Percentiles rank a stretch among this genome's conserved stretches.
phyloP scores from a whole-genome alignment of 2,113 vertebrate genomes.

The Myotis brandtii region DNA sequence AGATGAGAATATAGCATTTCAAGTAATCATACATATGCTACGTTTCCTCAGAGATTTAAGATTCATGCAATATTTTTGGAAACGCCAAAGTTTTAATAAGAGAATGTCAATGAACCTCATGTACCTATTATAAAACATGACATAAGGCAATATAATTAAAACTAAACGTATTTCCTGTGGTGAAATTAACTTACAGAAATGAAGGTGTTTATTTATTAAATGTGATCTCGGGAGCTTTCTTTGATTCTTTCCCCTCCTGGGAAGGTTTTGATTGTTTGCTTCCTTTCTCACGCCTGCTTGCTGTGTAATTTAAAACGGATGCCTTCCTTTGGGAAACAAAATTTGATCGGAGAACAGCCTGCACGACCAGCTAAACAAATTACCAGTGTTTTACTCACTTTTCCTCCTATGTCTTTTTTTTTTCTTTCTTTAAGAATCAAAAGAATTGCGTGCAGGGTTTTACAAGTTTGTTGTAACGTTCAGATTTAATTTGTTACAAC shows the following conservation, averaged over 20 bases:
- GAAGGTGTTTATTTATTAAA: constrained; percentile 93
- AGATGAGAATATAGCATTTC: constrained; percentile 77
- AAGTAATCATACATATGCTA: constrained; percentile 66
- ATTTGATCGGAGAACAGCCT: constrained; percentile 89
- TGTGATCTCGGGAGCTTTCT: constrained; percentile 86
- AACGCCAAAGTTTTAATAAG: constrained; percentile 85
- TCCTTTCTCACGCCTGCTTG: constrained; percentile 86
- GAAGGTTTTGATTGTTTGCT: constrained; percentile 89
- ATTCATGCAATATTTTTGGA: constrained; percentile 75
- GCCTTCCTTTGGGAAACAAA: constrained; percentile 88
- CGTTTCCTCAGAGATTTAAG: constrained; percentile 73
- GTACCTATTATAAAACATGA: constrained; percentile 90
- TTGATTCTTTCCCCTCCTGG: constrained; percentile 85
- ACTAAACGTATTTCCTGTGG: constrained; percentile 90
- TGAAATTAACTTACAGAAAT: constrained; percentile 92
- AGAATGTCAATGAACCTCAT: constrained; percentile 86
- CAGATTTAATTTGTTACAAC: constrained; percentile 74
- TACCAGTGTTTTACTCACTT: constrained; percentile 86
- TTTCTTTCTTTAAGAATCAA: constrained; percentile 34
- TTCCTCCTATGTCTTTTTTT: constrained; percentile 73
- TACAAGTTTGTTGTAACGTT: constrained; percentile 54
- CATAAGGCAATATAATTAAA: constrained; percentile 90
- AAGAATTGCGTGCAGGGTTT: constrained; percentile 60
- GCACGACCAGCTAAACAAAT: constrained; percentile 88
- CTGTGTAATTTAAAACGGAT: constrained; percentile 89